Conservation (phyloP, 2,888 invertebrate genomes). For the Eledona agricola region DNA sequence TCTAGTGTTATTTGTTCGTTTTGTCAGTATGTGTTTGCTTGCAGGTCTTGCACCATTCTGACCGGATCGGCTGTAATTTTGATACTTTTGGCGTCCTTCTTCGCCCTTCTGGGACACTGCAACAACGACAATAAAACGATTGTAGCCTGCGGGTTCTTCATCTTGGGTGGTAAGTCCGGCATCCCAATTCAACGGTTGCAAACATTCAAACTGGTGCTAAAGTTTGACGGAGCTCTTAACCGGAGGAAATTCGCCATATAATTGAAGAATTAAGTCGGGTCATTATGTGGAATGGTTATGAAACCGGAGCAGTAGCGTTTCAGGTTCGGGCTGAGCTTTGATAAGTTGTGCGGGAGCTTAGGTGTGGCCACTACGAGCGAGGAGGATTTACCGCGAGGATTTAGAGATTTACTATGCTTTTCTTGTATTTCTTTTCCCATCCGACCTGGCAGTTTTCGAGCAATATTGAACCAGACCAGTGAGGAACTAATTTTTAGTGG, state of each 20-base stretch:
- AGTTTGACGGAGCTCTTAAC: slow-evolving; percentile 12
- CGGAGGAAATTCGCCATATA: too few relatives aligned
- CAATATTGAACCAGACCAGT: slow-evolving; percentile 38
- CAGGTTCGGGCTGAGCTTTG: slow-evolving; percentile 46
- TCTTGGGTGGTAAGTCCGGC: slow-evolving; percentile 67
- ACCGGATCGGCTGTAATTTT: slow-evolving; percentile 66
- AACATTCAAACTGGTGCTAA: neutral
- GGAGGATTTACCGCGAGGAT: slow-evolving; percentile 53
- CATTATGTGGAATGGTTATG: slow-evolving; percentile 22
- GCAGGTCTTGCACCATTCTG: slow-evolving; percentile 69
- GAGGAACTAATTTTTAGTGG: slow-evolving; percentile 40
- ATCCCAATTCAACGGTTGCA: too few relatives aligned
- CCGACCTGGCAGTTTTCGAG: slow-evolving; percentile 40
- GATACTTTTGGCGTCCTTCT: slow-evolving; percentile 66
- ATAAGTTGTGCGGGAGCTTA: slow-evolving; percentile 54
- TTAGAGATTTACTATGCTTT: slow-evolving; percentile 53
- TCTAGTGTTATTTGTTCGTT: slow-evolving; percentile 31
- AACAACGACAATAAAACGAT: slow-evolving; percentile 70
- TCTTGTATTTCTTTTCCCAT: slow-evolving; percentile 48
- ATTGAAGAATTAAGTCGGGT: slow-evolving; percentile 2
- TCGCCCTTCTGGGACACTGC: slow-evolving; percentile 69
- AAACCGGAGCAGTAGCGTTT: slow-evolving; percentile 21
- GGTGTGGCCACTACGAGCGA: slow-evolving; percentile 51
- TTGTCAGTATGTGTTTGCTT: slow-evolving; percentile 53
- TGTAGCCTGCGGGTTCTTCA: slow-evolving; percentile 69